Base-by-base conservation (phyloP, 2,888 invertebrate species). In the Sisyra nigra region DNA sequence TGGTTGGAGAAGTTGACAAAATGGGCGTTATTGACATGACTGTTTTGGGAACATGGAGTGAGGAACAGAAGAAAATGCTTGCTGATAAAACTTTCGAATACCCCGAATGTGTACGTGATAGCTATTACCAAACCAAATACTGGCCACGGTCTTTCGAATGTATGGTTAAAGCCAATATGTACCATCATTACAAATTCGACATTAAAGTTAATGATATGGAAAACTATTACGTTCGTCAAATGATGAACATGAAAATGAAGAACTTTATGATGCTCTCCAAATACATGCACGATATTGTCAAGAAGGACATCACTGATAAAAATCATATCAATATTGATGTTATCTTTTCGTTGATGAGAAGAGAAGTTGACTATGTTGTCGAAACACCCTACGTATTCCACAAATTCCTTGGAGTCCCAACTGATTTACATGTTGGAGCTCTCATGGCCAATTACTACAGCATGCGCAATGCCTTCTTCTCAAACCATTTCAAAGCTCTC, bases 341-440 rank as follows among this genome's bases (percentile, higher is more conserved):
- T 0, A 49, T 54, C 13, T 60, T 50, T 40, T 54, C 57, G 4
- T 19, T 54, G 38, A 40, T 47, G 14, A 51, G 52, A 10, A 40
- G 52, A 14, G 46, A 47, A 11, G 41, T 55, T 3, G 51, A 62
- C 31, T 15, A 57, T 5, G 44, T 50, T 2, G 42, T 62, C 2
- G 40, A 53, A 1, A 57, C 56, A 19, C 55, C 60, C 1, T 44
- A 48, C 10, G 48, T 51, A 13, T 47, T 50, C 40, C 54, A 53
- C 41, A 50, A 51, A 33, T 50, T 57, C 15, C 43, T 48, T 3
- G 55, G 52, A 15, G 46, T 58, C 8, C 50, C 52, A 9, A 30
- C 45, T 2, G 41, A 46, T 4, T 31, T 24, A 5, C 24, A 24
- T 24, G 24, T 24, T 24, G 24, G 24, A 5, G 24, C 24, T 24